Evolutionary conservation across 2,888 invertebrate species (phyloP).

Genomic region (Dorcus parallelipipedus): DNA sequence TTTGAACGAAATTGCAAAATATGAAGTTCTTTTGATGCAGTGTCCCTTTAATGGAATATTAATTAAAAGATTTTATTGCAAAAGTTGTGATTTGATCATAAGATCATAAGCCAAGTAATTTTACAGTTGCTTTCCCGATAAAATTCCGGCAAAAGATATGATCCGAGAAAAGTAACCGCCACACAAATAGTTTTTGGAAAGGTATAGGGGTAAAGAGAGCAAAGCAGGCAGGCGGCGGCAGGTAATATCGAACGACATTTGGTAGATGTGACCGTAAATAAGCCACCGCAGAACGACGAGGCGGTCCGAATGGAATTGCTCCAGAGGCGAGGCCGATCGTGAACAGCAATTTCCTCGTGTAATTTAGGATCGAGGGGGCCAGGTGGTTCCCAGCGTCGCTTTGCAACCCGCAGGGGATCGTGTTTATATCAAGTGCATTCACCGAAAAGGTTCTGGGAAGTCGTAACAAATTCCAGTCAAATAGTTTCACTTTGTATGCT

Average conservation of each 20-base stretch:
- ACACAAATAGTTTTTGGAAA: not conserved
- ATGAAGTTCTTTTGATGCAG: no score
- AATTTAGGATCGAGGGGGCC: constrained; percentile 37
- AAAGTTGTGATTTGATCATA: no score
- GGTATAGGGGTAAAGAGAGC: not conserved
- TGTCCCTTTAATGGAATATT: no score
- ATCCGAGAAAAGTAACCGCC: no score
- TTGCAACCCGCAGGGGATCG: constrained; percentile 35
- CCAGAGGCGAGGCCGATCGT: constrained; percentile 36
- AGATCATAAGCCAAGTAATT: no score
- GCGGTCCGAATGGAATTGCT: constrained; percentile 39
- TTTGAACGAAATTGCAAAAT: no score
- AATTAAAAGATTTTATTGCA: no score
- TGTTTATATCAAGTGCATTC: constrained; percentile 41
- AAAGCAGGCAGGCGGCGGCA: constrained; percentile 5
- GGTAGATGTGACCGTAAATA: constrained; percentile 41
- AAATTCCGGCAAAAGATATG: no score
- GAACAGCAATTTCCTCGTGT: constrained; percentile 43
- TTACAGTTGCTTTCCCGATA: no score
- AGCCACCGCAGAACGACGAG: constrained; percentile 36
- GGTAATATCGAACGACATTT: constrained; percentile 37
- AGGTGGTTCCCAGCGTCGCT: constrained; percentile 28
- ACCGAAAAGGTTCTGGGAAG: constrained; percentile 36
- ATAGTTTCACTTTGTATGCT: constrained; percentile 21
- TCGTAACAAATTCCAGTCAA: constrained; percentile 37